A percentile compares a stretch with the other conserved stretches of the same genome.
Evolutionary conservation across 2,888 invertebrate genomes (phyloP).

Genomic region (Stenolophus ochropezus): DNA sequence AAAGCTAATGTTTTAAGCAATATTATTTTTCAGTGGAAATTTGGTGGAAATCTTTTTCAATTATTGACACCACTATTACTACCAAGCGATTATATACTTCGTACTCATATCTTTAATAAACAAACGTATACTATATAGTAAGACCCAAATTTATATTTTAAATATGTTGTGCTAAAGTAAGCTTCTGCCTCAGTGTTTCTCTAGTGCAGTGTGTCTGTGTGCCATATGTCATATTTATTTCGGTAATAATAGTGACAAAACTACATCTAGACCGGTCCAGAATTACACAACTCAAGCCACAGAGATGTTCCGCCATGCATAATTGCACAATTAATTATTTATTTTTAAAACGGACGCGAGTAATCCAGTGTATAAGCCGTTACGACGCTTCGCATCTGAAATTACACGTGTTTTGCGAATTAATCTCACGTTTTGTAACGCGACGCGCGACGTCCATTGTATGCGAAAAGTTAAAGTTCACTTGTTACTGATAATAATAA

Average conservation of each 20-base stretch:
- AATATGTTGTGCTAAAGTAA: too few species aligned
- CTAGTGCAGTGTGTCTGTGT: too few species aligned
- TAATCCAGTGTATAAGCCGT: slow-evolving; percentile 54
- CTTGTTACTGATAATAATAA: slow-evolving; percentile 16
- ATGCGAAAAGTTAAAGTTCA: slow-evolving; percentile 1
- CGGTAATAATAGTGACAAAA: slow-evolving; percentile 58
- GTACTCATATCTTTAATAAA: too few species aligned
- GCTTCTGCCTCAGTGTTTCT: too few species aligned
- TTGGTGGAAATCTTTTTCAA: too few species aligned
- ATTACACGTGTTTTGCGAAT: slow-evolving; percentile 43
- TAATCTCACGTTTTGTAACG: slow-evolving; percentile 30
- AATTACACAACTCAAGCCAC: slow-evolving; percentile 49
- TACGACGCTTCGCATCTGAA: slow-evolving; percentile 30
- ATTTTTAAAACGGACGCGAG: slow-evolving; percentile 53
- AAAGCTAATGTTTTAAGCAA: too few species aligned
- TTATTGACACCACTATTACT: too few species aligned
- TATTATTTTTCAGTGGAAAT: too few species aligned
- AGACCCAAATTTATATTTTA: too few species aligned
- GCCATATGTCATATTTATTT: slow-evolving; percentile 49
- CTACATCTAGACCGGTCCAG: slow-evolving; percentile 30
- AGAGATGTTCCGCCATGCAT: slow-evolving; percentile 57
- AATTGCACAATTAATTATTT: slow-evolving; percentile 59
- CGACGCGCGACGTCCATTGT: not conserved
- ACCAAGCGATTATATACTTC: too few species aligned
- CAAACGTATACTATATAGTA: too few species aligned